Evolutionary conservation across 2,797 vertebrate genomes (phyloP).

Genomic region (Glossophaga mutica): DNA sequence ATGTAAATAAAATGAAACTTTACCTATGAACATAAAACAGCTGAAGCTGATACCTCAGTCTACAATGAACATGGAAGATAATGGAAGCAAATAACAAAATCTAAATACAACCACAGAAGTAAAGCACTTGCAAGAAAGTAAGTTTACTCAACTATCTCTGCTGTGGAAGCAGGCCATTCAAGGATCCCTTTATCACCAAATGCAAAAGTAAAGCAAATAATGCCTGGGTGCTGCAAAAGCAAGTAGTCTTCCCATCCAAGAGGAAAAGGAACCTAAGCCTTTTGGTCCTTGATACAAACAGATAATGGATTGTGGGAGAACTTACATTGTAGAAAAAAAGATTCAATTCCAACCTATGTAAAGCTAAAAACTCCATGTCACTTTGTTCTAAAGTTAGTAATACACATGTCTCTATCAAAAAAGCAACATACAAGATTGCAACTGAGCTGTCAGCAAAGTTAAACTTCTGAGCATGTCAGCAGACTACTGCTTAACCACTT

Average conservation of each 20-base stretch:
- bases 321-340: constrained; percentile 44
- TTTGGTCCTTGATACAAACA: constrained; percentile 47
- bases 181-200: not conserved
- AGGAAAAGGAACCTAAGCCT: constrained; percentile 14
- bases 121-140: constrained; percentile 21
- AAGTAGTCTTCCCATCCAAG: constrained; percentile 8
- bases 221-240: not conserved
- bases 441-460: constrained; percentile 68
- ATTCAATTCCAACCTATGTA: constrained; percentile 21
- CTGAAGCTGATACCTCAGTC: not conserved
- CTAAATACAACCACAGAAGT: not conserved
- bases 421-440: constrained; percentile 72
- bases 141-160: constrained; percentile 21
- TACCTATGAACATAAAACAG: not conserved
- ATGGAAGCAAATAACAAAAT: not conserved
- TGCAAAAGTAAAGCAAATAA: constrained; percentile 16
- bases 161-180: not conserved
- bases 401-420: constrained; percentile 68
- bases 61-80: not conserved
- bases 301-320: not conserved
- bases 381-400: constrained; percentile 74
- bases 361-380: constrained; percentile 43
- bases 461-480: constrained; percentile 45
- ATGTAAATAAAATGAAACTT: not conserved
- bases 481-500: constrained; percentile 44